phyloP scores from a whole-genome alignment of 2,113 vertebrate species.

The Noturus placidus region DNA sequence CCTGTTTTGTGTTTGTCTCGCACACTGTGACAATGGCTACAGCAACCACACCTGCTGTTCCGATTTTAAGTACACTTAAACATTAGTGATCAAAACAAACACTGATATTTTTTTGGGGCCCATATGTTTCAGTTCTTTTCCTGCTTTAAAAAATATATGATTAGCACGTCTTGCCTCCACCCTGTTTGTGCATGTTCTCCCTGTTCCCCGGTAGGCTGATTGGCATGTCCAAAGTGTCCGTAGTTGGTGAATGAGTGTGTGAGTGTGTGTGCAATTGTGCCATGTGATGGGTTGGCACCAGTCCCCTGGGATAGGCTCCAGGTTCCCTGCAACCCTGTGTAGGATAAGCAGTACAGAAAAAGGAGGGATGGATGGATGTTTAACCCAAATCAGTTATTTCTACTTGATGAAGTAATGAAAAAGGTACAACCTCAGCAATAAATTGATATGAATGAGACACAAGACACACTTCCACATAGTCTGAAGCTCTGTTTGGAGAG shows the following conservation, averaged over 20 bases:
- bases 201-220: too few relatives aligned
- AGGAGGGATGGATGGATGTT: too few relatives aligned
- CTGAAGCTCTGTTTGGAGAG: constrained; percentile 59
- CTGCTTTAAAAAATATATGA: background rate
- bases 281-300: too few relatives aligned
- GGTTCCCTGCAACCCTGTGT: too few relatives aligned
- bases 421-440: background rate
- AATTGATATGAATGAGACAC: background rate
- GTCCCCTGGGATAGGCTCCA: too few relatives aligned
- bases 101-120: background rate
- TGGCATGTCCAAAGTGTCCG: too few relatives aligned
- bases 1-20: background rate
- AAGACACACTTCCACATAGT: background rate
- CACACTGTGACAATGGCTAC: background rate
- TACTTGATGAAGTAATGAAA: background rate
- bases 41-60: background rate
- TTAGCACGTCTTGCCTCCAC: background rate
- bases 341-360: too few relatives aligned
- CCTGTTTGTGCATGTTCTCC: too few relatives aligned
- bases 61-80: background rate
- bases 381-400: background rate
- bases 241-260: too few relatives aligned
- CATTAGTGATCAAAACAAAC: background rate
- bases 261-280: too few relatives aligned
- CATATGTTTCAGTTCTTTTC: background rate